Conservation (phyloP, 2,888 invertebrate species). For the Morinoia aosen region DNA sequence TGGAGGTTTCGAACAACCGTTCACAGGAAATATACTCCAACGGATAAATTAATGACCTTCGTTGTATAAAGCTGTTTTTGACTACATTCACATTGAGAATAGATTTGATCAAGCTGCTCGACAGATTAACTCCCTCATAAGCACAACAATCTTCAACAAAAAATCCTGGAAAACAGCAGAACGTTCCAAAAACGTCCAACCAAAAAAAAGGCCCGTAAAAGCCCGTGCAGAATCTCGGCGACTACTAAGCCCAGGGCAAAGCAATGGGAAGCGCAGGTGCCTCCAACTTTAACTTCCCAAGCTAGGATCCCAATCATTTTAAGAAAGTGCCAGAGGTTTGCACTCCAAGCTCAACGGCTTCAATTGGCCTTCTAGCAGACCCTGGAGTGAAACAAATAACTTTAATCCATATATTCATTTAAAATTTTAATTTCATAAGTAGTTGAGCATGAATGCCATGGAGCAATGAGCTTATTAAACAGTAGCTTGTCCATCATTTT, state of each 20-base stretch:
- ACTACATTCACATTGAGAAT: no score
- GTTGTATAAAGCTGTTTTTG: no score
- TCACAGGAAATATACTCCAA: no score
- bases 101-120: no score
- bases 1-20: no score
- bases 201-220: not conserved
- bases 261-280: not conserved
- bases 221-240: not conserved
- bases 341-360: not conserved
- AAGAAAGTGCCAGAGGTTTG: not conserved
- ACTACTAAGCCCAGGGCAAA: not conserved
- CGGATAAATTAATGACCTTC: no score
- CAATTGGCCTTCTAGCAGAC: not conserved
- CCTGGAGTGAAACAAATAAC: not conserved
- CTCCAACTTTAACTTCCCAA: not conserved
- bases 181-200: not conserved
- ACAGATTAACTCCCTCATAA: no score
- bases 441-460: no score
- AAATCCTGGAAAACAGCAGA: not conserved
- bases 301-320: not conserved
- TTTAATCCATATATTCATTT: not conserved
- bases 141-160: no score
- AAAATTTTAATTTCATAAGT: not conserved
- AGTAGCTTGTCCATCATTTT: not conserved
- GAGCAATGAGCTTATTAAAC: no score